phyloP scores from a whole-genome alignment of 2,888 invertebrate species.

The Andrena praecox region DNA sequence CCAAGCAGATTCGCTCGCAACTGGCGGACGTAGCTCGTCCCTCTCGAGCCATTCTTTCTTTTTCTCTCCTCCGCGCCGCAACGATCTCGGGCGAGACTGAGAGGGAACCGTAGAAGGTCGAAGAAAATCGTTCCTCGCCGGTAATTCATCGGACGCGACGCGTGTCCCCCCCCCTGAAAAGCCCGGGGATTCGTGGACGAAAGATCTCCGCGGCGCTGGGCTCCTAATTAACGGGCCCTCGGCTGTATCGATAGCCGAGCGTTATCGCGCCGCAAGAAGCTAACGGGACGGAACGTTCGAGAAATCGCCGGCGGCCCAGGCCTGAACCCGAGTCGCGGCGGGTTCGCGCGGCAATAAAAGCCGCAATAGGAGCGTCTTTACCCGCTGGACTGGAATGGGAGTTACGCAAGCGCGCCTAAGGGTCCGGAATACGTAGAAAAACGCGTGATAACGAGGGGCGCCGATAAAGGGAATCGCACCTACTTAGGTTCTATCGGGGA shows the following conservation, averaged over 20 bases:
- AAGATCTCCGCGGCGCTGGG: not conserved
- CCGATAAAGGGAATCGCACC: conserved; percentile 10
- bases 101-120: not conserved
- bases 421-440: conserved; percentile 3
- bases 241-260: not conserved
- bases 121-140: conserved; percentile 12
- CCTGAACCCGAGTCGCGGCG: not conserved
- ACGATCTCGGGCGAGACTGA: conserved; percentile 31
- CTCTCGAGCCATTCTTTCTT: not conserved
- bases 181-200: not conserved
- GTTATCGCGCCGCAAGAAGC: not conserved
- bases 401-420: conserved; percentile 24
- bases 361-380: not conserved
- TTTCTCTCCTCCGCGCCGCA: conserved; percentile 16
- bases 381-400: not conserved
- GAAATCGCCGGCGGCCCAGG: not conserved
- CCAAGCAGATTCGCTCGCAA: conserved; percentile 51
- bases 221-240: not conserved
- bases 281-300: not conserved
- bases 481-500: conserved; percentile 14
- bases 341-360: too few species aligned
- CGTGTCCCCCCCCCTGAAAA: not conserved
- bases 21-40: conserved; percentile 46
- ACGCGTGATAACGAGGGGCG: conserved; percentile 27
- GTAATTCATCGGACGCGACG: conserved; percentile 24